Evolutionary conservation across 2,113 vertebrate genomes (phyloP), one percentile per base, ranked within the genome.

Genomic region (Antechinus flavipes): DNA sequence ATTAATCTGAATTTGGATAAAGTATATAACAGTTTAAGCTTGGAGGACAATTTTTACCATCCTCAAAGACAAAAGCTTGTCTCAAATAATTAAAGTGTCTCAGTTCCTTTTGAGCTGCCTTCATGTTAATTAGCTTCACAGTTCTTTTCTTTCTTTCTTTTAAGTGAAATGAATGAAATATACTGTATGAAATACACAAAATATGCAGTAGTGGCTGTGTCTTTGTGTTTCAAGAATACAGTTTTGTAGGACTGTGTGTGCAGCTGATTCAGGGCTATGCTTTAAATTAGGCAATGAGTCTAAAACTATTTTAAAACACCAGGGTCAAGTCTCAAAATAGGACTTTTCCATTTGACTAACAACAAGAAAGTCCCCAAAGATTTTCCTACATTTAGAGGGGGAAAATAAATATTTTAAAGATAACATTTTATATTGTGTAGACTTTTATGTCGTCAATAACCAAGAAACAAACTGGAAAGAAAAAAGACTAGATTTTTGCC

Each of bases 281-380:
- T 30, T 53, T 93, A 93, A 52, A 97, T 96, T 93, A 96, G 98
- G 95, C 89, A 97, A 93, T 90, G 95, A 93, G 56, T 49, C 89
- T 52, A 91, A 94, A 96, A 96, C 89, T 89, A 92, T 97, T 97
- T 96, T 68, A 96, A 97, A 95, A 95, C 91, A 93, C 94, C 96
- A 94, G 27, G 2, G 2, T 91, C 91, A 52, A 93, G 94, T 98
- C 96, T 30, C 54, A 90, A 96, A 97, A 97, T 97, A 97, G 96
- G 0, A 0, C 91, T 95, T 95, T 98, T 97, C 94, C 95, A 96
- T 89, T 93, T 97, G 46, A 97, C 42, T 95, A 96, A 42, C 52
- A 96, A 94, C 1, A 92, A 97, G 97, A 84, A 97, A 92, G 91
- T 96, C 58, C 52, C 94, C 61, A 68, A 47, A 24, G 84, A 91